Conservation (phyloP, 64 coral and sea anemone genomes). For the Astreopora myriophthalma region DNA sequence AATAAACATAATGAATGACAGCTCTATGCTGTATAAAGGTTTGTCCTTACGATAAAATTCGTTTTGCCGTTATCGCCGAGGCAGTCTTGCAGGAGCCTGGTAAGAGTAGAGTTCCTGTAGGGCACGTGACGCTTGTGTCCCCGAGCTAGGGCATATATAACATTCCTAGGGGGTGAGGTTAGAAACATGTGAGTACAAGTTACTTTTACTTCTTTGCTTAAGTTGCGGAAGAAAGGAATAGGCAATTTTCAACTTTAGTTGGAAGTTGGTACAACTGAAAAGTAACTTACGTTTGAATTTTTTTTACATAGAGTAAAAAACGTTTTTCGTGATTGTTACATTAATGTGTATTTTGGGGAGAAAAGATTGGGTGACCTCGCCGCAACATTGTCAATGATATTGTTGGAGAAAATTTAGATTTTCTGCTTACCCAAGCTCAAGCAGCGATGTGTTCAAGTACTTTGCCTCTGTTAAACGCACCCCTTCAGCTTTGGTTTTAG, state of each 20-base stretch:
- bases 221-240: too few species aligned
- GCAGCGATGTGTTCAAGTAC: slow-evolving; percentile 87
- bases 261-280: too few species aligned
- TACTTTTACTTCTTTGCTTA: too few species aligned
- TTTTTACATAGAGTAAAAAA: too few species aligned
- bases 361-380: too few species aligned
- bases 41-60: slow-evolving; percentile 89
- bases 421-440: slow-evolving; percentile 84
- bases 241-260: too few species aligned
- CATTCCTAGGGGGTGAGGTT: slow-evolving; percentile 53
- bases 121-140: slow-evolving; percentile 91
- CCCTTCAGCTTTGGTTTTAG: slow-evolving; percentile 94
- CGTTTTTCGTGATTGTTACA: too few species aligned
- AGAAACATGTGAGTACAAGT: not conserved
- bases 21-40: too few species aligned
- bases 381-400: not conserved
- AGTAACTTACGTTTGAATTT: too few species aligned
- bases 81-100: slow-evolving; percentile 87
- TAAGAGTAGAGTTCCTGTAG: slow-evolving; percentile 91
- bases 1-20: too few species aligned
- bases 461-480: slow-evolving; percentile 90
- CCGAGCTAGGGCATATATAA: slow-evolving; percentile 90
- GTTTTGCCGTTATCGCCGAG: slow-evolving; percentile 93
- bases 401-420: not conserved
- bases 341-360: too few species aligned